Conservation (phyloP, 2,113 vertebrate species). For the Aphelocoma coerulescens region DNA sequence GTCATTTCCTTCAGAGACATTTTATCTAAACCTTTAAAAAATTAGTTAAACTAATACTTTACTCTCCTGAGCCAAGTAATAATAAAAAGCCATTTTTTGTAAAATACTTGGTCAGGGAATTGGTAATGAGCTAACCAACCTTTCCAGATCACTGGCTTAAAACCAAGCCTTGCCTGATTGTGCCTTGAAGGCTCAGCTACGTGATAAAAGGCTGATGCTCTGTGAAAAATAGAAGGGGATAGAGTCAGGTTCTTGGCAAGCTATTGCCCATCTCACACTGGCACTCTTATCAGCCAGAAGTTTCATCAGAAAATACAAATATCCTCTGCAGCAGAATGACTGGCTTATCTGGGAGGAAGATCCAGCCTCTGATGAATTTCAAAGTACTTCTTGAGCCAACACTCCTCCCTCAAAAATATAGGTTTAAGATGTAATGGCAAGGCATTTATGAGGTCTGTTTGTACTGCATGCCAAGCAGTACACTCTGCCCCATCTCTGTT, state of each 20-base stretch:
- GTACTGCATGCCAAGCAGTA: background rate
- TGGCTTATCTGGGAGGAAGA: constrained; percentile 29
- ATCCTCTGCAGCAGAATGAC: constrained; percentile 12
- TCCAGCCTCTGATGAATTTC: constrained; percentile 11
- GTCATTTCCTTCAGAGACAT: constrained; percentile 51
- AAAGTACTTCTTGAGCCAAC: background rate
- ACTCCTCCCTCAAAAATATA: background rate
- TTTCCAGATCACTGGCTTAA: constrained; percentile 8
- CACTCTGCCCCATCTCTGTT: background rate
- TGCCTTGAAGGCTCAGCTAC: background rate
- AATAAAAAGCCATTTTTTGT: background rate
- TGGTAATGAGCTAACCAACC: background rate
- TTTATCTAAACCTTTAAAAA: constrained; percentile 30
- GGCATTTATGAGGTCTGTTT: background rate
- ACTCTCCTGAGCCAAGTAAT: background rate
- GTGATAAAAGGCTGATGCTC: background rate
- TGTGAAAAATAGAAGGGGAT: background rate
- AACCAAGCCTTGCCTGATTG: background rate
- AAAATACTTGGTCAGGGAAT: background rate
- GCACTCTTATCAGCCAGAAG: constrained; percentile 1
- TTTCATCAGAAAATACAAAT: constrained; percentile 38
- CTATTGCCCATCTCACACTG: background rate
- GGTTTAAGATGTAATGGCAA: background rate
- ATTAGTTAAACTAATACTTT: constrained; percentile 18
- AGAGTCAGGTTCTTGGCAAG: background rate